A percentile compares a stretch with the other conserved stretches of the same genome.
Conservation (phyloP, 2,888 invertebrate genomes). For the Neocrepidodera transversa region DNA sequence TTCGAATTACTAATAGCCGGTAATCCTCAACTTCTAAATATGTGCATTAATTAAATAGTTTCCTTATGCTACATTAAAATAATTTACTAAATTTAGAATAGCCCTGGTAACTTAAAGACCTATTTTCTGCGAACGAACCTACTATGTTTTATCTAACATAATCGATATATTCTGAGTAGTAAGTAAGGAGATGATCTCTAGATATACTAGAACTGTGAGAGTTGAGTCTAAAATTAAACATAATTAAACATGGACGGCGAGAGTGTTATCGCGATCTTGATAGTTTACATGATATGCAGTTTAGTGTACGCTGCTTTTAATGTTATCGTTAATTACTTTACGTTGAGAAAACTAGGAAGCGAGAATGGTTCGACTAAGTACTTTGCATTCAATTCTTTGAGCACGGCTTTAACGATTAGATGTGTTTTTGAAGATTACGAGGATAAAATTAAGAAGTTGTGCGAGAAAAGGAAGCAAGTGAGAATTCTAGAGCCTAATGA, state of each 20-base stretch:
- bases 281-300: constrained; percentile 18
- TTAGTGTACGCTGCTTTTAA: constrained; percentile 2
- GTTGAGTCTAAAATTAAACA: constrained; percentile 12
- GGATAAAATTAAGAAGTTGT: neutral
- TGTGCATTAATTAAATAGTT: too few species aligned
- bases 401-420: neutral
- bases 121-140: neutral
- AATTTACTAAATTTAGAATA: too few species aligned
- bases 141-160: neutral
- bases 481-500: neutral
- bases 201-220: constrained; percentile 3
- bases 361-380: neutral
- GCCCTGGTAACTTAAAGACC: too few species aligned
- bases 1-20: too few species aligned
- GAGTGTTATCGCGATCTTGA: neutral
- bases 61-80: too few species aligned
- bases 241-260: constrained; percentile 21
- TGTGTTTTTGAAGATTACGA: neutral
- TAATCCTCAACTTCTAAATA: too few species aligned
- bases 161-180: constrained; percentile 5
- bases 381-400: constrained; percentile 2
- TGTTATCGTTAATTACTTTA: constrained; percentile 3
- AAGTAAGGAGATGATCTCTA: constrained; percentile 7
- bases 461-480: neutral
- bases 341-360: neutral